Base-by-base conservation (phyloP, 2,888 invertebrate species). In the Latheticus oryzae region DNA sequence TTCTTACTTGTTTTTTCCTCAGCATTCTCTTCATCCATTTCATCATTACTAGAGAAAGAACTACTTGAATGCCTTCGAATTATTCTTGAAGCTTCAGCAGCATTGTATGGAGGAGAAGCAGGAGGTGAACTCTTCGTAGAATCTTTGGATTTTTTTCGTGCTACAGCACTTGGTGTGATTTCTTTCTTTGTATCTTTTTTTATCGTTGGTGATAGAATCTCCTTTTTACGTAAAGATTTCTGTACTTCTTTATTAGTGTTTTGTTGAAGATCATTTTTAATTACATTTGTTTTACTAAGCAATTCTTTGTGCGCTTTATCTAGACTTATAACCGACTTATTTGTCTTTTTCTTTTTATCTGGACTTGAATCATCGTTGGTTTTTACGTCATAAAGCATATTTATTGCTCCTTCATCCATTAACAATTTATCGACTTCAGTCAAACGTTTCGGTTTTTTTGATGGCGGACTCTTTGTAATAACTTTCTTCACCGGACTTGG, bases 351-450 rank as follows among this genome's bases (percentile, higher is more conserved):
- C 32, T 61, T 67, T 13, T 48, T 28, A 1, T 28, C 19, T 2
- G 38, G 32, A n/a, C 53, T 55, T 1, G 60, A 35, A 5, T 63
- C 57, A n/a, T 81, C 79, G 0, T 78, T 75, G 47, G 77, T 80
- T 67, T 91, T 90, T 1, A 93, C 84, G 12, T 91, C 88, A 71
- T 90, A 91, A 28, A 93, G 81, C 86, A 93, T 89, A 76, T 93
- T 93, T 1, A 91, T 88, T 1, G 93, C 92, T 1, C 93, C 93
- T 73, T 93, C 93, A 74, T 93, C 93, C 79, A 89, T 90, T 58
- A 93, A 79, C 42, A 93, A 76, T 57, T 82, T 86, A 69, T 92
- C 91, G 45, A 93, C 83, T 79, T 93, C 93, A 11, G 86, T 83
- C 52, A 85, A 52, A n/a, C 71, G 61, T 58, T 71, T 74, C 42